These are phyloP conservation scores for Alcedo quadribrachys DNA, from an alignment of 2,797 vertebrate species.

Conservation along the genomic window DNA sequence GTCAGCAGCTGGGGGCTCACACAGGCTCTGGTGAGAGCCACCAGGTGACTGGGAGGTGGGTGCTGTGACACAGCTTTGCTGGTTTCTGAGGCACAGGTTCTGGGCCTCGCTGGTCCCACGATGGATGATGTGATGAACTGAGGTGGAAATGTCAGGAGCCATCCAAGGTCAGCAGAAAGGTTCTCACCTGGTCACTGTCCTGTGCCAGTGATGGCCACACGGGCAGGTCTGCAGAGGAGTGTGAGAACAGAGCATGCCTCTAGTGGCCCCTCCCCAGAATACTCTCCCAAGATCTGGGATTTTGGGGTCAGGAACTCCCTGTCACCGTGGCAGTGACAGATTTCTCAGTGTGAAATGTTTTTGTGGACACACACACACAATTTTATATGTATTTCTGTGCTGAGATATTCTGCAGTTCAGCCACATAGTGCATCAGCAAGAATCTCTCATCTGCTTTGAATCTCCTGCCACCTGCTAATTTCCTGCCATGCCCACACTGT, in stretches of 20 bases:
- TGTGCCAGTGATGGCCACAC: neutral
- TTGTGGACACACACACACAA: neutral
- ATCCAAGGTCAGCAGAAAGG: neutral
- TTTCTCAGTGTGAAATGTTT: neutral
- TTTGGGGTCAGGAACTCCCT: neutral
- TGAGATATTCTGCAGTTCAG: neutral
- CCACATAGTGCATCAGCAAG: neutral
- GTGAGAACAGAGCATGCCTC: neutral
- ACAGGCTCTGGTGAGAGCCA: neutral
- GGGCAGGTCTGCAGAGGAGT: neutral
- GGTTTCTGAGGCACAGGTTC: neutral
- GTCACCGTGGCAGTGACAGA: neutral
- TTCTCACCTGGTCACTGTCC: neutral
- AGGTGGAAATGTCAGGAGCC: neutral
- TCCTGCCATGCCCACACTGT: neutral
- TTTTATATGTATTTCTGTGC: neutral
- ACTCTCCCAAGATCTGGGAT: neutral
- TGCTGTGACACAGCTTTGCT: neutral
- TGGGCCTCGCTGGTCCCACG: neutral
- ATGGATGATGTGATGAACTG: neutral
- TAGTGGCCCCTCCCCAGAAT: neutral
- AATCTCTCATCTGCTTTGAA: neutral
- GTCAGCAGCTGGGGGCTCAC: neutral
- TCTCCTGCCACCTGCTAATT: slow-evolving; percentile 14
- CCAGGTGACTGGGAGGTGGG: neutral